Evolutionary conservation across 2,888 invertebrate species (phyloP), one percentile per base, ranked within the genome.

Genomic region (Marasmarcha lunaedactyla): DNA sequence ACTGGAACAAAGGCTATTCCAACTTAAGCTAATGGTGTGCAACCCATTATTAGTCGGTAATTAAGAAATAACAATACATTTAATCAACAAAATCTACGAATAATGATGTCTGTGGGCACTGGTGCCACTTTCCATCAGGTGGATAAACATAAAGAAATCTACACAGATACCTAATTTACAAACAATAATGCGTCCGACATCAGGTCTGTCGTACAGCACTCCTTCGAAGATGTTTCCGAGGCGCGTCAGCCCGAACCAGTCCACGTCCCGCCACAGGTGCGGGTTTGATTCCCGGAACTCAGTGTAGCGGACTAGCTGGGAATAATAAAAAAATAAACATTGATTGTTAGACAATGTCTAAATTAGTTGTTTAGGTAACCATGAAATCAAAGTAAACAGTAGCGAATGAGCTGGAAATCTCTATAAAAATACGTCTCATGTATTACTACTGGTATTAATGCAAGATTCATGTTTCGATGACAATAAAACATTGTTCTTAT

Each of bases 271-370:
- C 67, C 89, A 89, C 14, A 89, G 84, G 37, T 87, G 84, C 10
- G 89, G 89, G 59, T 93, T 90, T 41, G 87, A 84, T 44, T 90
- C 89, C 44, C 91, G 88, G 66, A 93, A 93, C 41, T 85, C 85
- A 59, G 85, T 89, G 63, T 93, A 93, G 47, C 89, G 89, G 25
- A 88, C 88, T 51, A 93, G 57, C 90, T 90, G 71, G 52, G 86
- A 39, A 15, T 45, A 27, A 27, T 11, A 27, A 30, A 39, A 13
- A 15, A 34, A 13, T 13, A 5, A 13, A 3, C 7, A 36, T 15
- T 41, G 14, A 25, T 33, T n/a, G n/a, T n/a, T n/a, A n/a, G n/a
- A n/a, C n/a, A n/a, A n/a, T n/a, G n/a, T n/a, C n/a, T n/a, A n/a
- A n/a, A n/a, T n/a, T n/a, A n/a, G n/a, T n/a, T n/a, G n/a, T n/a